These are phyloP conservation scores for Sphinx pinastri DNA, from an alignment of 2,888 invertebrate genomes.

Conservation along the genomic window DNA sequence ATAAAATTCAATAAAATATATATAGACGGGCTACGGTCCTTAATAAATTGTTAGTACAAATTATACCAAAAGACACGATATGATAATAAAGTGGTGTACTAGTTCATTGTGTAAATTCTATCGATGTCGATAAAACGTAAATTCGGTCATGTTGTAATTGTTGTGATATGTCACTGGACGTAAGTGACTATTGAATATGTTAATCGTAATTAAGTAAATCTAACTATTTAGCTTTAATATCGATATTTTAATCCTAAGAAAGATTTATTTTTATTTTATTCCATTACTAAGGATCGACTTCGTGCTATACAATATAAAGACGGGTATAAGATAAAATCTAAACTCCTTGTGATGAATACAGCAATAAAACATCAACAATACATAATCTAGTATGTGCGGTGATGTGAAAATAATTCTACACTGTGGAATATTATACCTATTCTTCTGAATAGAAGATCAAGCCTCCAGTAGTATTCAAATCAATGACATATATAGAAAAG, in stretches of 20 bases:
- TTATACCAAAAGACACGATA: conserved; percentile 41
- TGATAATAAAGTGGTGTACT: conserved; percentile 23
- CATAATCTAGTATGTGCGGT: too few species aligned
- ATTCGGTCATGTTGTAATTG: conserved; percentile 19
- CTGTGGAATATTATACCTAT: too few species aligned
- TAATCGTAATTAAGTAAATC: conserved; percentile 20
- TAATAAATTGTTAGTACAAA: conserved; percentile 41
- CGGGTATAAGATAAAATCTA: too few species aligned
- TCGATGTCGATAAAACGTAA: conserved; percentile 19
- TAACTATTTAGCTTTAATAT: conserved; percentile 25
- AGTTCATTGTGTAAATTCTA: conserved; percentile 23
- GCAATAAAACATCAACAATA: too few species aligned
- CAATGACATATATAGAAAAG: too few species aligned
- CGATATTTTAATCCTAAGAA: conserved; percentile 19
- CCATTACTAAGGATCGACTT: conserved; percentile 9
- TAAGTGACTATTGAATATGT: conserved; percentile 20
- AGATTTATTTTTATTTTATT: conserved; percentile 19
- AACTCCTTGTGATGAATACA: too few species aligned
- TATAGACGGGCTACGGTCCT: background rate
- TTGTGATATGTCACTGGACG: conserved; percentile 21
- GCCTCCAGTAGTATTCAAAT: too few species aligned
- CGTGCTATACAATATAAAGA: background rate
- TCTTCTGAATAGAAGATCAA: too few species aligned
- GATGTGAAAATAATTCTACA: too few species aligned
- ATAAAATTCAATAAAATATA: conserved; percentile 5